Evolutionary conservation across 1,140 invertebrate genomes (phyloP).

Genomic region (Cyclina sinensis): DNA sequence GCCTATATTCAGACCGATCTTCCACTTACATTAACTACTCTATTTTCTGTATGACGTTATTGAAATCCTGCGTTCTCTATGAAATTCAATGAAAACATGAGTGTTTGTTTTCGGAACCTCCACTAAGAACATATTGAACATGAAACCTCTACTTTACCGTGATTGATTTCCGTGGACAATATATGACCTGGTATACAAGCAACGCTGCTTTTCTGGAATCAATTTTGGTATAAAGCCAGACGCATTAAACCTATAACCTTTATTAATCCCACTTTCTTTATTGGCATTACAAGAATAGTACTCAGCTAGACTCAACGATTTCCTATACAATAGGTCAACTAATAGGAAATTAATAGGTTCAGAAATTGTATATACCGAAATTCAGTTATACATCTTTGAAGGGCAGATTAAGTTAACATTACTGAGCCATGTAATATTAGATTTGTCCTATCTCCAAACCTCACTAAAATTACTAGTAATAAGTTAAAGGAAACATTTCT

Average conservation of each 20-base stretch:
- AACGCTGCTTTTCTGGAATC: background rate
- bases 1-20: background rate
- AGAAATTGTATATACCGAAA: slow-evolving; percentile 3
- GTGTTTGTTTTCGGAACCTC: slow-evolving; percentile 17
- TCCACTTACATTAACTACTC: slow-evolving; percentile 38
- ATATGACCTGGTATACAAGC: background rate
- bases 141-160: background rate
- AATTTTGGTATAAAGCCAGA: slow-evolving; percentile 10
- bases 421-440: no score
- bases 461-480: no score
- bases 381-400: slow-evolving; percentile 7
- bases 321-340: background rate
- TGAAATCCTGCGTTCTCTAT: background rate
- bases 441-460: no score
- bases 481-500: no score
- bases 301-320: background rate
- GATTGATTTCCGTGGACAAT: slow-evolving; percentile 39
- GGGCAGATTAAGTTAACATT: background rate
- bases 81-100: background rate
- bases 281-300: background rate
- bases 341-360: background rate
- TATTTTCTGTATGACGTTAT: slow-evolving; percentile 11
- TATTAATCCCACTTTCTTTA: background rate
- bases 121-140: slow-evolving; percentile 12
- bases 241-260: background rate